Evolutionary conservation across 2,113 vertebrate species (phyloP).

Genomic region (Xiphophorus hellerii): DNA sequence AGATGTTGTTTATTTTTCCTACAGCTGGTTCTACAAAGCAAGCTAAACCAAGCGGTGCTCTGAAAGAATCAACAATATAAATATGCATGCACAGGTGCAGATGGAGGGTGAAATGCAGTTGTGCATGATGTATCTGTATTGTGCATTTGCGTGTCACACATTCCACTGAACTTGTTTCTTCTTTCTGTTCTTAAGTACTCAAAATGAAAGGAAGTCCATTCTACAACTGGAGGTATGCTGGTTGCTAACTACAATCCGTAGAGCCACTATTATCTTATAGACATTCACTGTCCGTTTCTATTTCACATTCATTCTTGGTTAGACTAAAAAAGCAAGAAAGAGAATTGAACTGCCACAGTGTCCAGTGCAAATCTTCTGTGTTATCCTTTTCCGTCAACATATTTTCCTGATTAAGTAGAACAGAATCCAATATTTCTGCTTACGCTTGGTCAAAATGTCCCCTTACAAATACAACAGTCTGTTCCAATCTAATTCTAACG

Average conservation of each 20-base stretch:
- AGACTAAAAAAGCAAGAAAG: conserved; percentile 23
- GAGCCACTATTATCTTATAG: conserved; percentile 58
- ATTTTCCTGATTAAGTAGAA: conserved; percentile 36
- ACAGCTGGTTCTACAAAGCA: conserved; percentile 53
- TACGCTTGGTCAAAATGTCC: conserved; percentile 13
- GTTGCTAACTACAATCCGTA: conserved; percentile 67
- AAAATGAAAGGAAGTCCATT: conserved; percentile 81
- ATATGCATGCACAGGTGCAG: conserved; percentile 46
- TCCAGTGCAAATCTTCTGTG: conserved; percentile 7
- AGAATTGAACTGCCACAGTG: conserved; percentile 14
- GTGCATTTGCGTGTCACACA: conserved; percentile 34
- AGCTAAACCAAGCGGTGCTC: conserved; percentile 24
- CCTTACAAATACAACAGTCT: conserved; percentile 26
- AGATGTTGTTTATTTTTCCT: conserved; percentile 67
- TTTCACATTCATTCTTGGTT: conserved; percentile 46
- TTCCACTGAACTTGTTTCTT: conserved; percentile 68
- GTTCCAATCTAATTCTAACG: conserved; percentile 13
- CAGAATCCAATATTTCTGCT: conserved; percentile 27
- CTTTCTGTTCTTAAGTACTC: conserved; percentile 77
- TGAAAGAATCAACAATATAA: conserved; percentile 55
- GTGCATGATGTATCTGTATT: conserved; percentile 24
- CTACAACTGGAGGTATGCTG: conserved; percentile 80
- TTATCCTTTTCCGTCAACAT: conserved; percentile 9
- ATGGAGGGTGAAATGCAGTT: background rate
- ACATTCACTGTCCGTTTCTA: conserved; percentile 38